Evolutionary conservation across 2,797 vertebrate species (phyloP).

Genomic region (Spinus olivaceus): DNA sequence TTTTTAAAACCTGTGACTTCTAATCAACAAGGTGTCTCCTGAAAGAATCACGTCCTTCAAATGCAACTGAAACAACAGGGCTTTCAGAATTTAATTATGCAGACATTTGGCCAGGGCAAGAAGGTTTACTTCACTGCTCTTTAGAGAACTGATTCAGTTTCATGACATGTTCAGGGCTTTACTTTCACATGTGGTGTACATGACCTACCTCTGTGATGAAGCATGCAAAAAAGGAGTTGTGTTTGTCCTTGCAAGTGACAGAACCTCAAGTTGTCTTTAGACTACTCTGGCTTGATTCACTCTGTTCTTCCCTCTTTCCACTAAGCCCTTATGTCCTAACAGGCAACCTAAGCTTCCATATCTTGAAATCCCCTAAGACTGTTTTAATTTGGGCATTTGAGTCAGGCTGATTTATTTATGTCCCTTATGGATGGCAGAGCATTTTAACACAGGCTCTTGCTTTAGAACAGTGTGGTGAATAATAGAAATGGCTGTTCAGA

Average conservation of each 20-base stretch:
- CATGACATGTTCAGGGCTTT: not conserved
- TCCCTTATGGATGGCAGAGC: not conserved
- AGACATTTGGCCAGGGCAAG: not conserved
- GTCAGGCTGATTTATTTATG: not conserved
- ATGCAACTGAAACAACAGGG: not conserved
- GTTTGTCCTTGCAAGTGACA: not conserved
- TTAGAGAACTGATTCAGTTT: not conserved
- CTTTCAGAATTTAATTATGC: not conserved
- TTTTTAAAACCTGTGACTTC: not conserved
- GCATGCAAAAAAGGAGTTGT: not conserved
- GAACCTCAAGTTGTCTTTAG: not conserved
- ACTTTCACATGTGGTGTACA: not conserved
- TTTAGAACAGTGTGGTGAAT: not conserved
- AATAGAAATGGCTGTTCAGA: not conserved
- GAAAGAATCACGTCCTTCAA: not conserved
- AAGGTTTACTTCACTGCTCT: not conserved
- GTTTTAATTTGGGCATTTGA: not conserved
- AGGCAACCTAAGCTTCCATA: not conserved
- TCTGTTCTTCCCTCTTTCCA: not conserved
- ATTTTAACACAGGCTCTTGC: not conserved
- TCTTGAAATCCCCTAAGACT: not conserved
- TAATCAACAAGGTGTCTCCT: not conserved
- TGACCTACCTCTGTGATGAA: not conserved
- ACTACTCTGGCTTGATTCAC: not conserved
- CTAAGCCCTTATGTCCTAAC: not conserved